Evolutionary conservation across 2,888 invertebrate genomes (phyloP).

Genomic region (Dysmachus trigonus): DNA sequence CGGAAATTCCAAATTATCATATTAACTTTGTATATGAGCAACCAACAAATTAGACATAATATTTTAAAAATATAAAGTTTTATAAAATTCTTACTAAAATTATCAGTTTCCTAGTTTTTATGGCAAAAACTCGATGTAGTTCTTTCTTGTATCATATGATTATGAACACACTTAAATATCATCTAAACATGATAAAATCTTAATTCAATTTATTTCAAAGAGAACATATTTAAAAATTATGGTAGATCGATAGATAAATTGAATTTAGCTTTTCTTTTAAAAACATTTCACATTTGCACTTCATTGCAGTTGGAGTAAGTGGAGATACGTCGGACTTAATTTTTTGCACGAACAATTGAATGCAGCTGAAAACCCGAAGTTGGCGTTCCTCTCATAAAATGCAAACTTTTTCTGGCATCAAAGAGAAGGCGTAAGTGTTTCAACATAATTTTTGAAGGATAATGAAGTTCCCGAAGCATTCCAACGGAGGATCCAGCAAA

Average conservation of each 20-base stretch:
- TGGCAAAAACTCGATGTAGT: too few relatives aligned
- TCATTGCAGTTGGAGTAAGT: not conserved
- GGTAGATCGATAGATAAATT: not conserved
- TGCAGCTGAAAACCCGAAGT: not conserved
- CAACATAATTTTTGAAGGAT: not conserved
- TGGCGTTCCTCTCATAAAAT: not conserved
- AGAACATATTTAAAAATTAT: not conserved
- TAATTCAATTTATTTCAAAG: too few relatives aligned
- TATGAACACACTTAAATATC: not conserved
- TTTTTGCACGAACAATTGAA: not conserved
- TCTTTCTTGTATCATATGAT: too few relatives aligned
- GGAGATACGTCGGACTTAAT: not conserved
- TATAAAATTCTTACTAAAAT: too few relatives aligned
- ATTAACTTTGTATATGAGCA: too few relatives aligned
- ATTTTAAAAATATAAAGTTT: too few relatives aligned
- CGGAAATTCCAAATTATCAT: too few relatives aligned
- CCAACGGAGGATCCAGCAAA: not conserved
- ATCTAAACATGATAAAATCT: too few relatives aligned
- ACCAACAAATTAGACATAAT: too few relatives aligned
- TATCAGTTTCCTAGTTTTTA: too few relatives aligned
- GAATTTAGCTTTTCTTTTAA: not conserved
- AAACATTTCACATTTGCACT: not conserved
- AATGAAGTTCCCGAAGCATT: not conserved
- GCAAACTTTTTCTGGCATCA: not conserved
- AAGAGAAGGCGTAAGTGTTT: not conserved